Evolutionary conservation across 23 tunicate genomes (phyloP).

Genomic region (Trididemnum nubilum): DNA sequence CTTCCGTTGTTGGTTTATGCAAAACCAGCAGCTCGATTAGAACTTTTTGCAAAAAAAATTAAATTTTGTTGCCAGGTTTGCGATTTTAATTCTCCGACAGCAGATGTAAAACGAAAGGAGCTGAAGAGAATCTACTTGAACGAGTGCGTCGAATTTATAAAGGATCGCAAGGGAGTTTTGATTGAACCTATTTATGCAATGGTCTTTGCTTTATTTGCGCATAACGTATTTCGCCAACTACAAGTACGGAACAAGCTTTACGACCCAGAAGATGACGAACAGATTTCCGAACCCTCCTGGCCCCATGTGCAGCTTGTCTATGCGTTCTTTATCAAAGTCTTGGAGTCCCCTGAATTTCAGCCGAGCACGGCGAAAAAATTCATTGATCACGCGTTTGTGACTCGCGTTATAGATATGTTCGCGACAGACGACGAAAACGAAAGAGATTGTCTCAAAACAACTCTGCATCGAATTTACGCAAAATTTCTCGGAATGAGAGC

Average conservation of each 20-base stretch:
- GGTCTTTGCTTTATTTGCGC: slow-evolving; percentile 53
- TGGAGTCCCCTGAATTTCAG: slow-evolving; percentile 80
- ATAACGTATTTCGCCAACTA: slow-evolving; percentile 60
- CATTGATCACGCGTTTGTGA: slow-evolving; percentile 58
- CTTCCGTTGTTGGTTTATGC: slow-evolving; percentile 33
- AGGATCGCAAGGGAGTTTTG: slow-evolving; percentile 63
- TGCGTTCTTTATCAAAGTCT: slow-evolving; percentile 62
- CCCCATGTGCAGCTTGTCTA: slow-evolving; percentile 83
- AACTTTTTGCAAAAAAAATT: slow-evolving; percentile 65
- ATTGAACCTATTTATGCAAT: slow-evolving; percentile 77
- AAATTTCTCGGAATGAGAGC: slow-evolving; percentile 91
- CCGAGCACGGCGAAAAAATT: slow-evolving; percentile 89
- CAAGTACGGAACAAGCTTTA: slow-evolving; percentile 39
- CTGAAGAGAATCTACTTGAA: slow-evolving; percentile 55
- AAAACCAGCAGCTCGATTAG: slow-evolving; percentile 56
- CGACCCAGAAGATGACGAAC: slow-evolving; percentile 89
- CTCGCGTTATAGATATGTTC: slow-evolving; percentile 52
- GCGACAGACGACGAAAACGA: slow-evolving; percentile 61
- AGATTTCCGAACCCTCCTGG: slow-evolving; percentile 64
- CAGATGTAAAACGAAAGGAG: slow-evolving; percentile 55
- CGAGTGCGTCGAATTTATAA: slow-evolving; percentile 73
- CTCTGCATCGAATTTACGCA: slow-evolving; percentile 85
- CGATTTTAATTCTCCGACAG: slow-evolving; percentile 28
- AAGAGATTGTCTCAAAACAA: slow-evolving; percentile 69
- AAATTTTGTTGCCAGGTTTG: slow-evolving; percentile 60